Conservation (phyloP, 1,140 invertebrate genomes). For the Danaus melanippus region DNA sequence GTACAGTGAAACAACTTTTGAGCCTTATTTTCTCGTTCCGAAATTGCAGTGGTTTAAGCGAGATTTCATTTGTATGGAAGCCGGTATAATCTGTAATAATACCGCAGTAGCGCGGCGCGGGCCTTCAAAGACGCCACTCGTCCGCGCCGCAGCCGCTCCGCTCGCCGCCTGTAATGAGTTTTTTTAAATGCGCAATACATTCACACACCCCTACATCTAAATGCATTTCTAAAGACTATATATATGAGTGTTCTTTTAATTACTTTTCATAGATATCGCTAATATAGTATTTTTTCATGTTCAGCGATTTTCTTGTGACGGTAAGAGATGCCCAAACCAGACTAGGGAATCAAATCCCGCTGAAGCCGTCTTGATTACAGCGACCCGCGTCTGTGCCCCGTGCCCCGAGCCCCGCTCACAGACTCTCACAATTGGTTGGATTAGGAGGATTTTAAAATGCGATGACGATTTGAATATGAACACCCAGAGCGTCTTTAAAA, state of each 20-base stretch:
- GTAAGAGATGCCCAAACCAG: slow-evolving; percentile 32
- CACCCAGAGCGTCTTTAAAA: slow-evolving; percentile 55
- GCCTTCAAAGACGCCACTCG: slow-evolving; percentile 70
- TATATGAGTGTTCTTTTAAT: no score
- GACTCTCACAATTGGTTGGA: slow-evolving; percentile 62
- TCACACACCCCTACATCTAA: slow-evolving; percentile 49
- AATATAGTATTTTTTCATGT: slow-evolving; percentile 5
- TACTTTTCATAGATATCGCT: no score
- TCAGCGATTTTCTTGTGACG: slow-evolving; percentile 18
- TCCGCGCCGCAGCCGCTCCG: slow-evolving; percentile 48
- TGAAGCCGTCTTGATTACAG: slow-evolving; percentile 66
- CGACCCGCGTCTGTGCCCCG: slow-evolving; percentile 35
- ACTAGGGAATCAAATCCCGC: slow-evolving; percentile 55
- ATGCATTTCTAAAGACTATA: slow-evolving; percentile 34
- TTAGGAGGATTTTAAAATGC: slow-evolving; percentile 69
- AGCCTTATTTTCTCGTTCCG: slow-evolving; percentile 69
- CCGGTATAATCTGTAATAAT: slow-evolving; percentile 70
- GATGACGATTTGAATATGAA: slow-evolving; percentile 68
- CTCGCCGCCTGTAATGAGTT: slow-evolving; percentile 65
- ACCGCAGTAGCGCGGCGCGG: slow-evolving; percentile 59
- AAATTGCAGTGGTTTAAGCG: slow-evolving; percentile 71
- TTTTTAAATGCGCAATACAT: slow-evolving; percentile 68
- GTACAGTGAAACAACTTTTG: slow-evolving; percentile 66
- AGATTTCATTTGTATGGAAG: slow-evolving; percentile 71
- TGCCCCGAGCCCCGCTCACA: no score